phyloP scores from a whole-genome alignment of 1,140 invertebrate species.

The Holcopasites calliopsidis region DNA sequence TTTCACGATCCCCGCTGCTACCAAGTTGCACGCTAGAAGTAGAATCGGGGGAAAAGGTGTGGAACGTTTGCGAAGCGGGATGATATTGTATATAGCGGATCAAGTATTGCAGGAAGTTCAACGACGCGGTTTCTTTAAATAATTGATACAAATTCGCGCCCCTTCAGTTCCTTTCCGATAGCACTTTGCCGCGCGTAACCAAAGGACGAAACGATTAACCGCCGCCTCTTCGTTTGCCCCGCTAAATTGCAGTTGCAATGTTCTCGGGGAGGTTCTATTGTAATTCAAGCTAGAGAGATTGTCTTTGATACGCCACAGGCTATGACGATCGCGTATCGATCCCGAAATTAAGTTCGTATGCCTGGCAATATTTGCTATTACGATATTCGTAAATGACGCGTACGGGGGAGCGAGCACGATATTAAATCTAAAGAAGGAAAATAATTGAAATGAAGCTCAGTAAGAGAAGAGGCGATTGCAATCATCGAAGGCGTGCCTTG shows the following conservation, averaged over 20 bases:
- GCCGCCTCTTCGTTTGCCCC: neutral
- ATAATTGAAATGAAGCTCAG: too few relatives aligned
- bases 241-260: neutral
- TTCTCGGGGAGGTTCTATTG: too few relatives aligned
- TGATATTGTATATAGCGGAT: neutral
- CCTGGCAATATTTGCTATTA: too few relatives aligned
- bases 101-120: neutral
- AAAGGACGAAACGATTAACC: neutral
- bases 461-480: too few relatives aligned
- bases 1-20: neutral
- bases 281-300: too few relatives aligned
- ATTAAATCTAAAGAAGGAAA: too few relatives aligned
- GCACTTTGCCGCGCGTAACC: neutral
- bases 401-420: too few relatives aligned
- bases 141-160: neutral
- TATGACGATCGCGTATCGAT: too few relatives aligned
- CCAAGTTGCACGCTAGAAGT: constrained; percentile 2
- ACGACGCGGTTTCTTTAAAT: neutral
- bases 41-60: neutral
- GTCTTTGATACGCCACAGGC: too few relatives aligned
- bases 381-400: too few relatives aligned
- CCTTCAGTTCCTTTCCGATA: neutral
- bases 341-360: too few relatives aligned
- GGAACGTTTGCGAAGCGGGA: neutral
- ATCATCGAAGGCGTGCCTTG: too few relatives aligned